Conservation (phyloP, 1,140 invertebrate genomes). For the Branchinecta lynchi region DNA sequence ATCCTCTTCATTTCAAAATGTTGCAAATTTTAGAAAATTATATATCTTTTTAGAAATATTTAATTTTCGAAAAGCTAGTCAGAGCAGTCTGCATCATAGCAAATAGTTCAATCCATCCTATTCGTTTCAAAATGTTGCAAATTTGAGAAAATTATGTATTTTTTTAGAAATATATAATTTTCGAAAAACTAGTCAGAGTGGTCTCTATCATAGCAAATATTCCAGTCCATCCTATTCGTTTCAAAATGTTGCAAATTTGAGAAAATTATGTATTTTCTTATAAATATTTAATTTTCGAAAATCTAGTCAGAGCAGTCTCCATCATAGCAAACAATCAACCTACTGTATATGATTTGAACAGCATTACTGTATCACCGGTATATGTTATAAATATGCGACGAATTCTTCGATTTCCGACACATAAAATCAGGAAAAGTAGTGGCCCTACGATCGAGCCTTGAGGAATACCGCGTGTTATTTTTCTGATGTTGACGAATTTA, state of each 20-base stretch:
- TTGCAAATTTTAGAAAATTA: no score
- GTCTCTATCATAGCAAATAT: constrained; percentile 1
- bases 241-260: no score
- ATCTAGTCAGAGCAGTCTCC: constrained; percentile 3
- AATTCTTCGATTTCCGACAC: neutral
- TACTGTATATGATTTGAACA: constrained; percentile 10
- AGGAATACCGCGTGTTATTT: neutral
- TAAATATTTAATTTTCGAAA: no score
- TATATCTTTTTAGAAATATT: no score
- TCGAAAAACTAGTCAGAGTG: neutral
- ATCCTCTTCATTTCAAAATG: no score
- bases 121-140: no score
- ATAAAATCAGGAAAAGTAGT: constrained; percentile 1
- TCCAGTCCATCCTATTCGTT: no score
- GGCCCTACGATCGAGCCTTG: constrained; percentile 4
- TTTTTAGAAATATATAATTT: no score
- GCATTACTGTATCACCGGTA: constrained; percentile 4
- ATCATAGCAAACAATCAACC: neutral
- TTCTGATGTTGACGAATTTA: neutral
- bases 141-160: no score
- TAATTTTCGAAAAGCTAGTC: neutral
- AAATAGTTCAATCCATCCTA: no score
- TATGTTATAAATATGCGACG: constrained; percentile 6
- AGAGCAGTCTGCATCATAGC: neutral
- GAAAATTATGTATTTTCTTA: no score